Evolutionary conservation across 1,140 invertebrate species (phyloP).

Genomic region (Drosophila grimshawi): DNA sequence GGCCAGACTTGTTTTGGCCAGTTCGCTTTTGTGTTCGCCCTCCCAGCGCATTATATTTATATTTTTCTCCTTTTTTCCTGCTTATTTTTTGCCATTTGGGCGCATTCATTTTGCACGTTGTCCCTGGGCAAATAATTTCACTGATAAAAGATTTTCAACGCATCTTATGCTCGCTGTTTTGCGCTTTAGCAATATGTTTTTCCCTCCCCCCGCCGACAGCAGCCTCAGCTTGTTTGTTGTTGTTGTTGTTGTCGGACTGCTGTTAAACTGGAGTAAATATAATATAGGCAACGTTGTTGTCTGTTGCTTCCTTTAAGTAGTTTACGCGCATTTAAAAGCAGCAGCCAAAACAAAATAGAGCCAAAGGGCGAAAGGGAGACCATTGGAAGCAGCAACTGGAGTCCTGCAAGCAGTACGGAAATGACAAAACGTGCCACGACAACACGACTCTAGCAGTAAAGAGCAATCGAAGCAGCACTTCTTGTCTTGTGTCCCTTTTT

Average conservation of each 20-base stretch:
- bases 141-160: conserved; percentile 82
- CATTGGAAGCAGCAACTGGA: not conserved
- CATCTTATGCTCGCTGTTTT: conserved; percentile 77
- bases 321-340: conserved; percentile 76
- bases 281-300: conserved; percentile 34
- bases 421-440: conserved; percentile 68
- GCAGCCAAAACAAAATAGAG: conserved; percentile 18
- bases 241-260: conserved; percentile 12
- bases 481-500: conserved; percentile 6
- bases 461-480: conserved; percentile 28
- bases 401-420: conserved; percentile 58
- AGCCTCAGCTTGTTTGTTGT: conserved; percentile 39
- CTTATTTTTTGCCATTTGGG: conserved; percentile 36
- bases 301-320: conserved; percentile 68
- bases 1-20: conserved; percentile 69
- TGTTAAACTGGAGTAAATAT: conserved; percentile 27
- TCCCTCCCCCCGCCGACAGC: not conserved
- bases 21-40: conserved; percentile 48
- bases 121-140: conserved; percentile 80
- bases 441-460: conserved; percentile 23
- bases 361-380: conserved; percentile 13
- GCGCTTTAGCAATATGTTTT: conserved; percentile 79
- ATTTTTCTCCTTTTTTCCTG: conserved; percentile 15
- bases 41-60: conserved; percentile 16
- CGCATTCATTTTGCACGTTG: conserved; percentile 51